These are phyloP conservation scores for Egretta garzetta DNA, from an alignment of 2,113 vertebrate genomes.

Conservation along the genomic window DNA sequence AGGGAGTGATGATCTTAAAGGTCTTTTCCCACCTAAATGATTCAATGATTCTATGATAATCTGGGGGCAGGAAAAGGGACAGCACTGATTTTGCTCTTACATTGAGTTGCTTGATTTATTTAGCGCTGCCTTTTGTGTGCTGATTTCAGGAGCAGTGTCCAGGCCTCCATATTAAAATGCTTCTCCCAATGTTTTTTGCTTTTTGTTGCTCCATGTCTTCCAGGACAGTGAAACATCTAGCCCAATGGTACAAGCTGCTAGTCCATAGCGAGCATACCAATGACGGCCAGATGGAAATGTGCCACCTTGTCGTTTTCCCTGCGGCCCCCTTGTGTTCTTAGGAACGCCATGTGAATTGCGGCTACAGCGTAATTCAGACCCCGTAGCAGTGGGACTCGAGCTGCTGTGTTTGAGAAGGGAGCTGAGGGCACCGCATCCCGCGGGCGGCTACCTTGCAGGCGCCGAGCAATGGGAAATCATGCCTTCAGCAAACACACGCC, in stretches of 20 bases:
- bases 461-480: neutral
- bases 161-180: neutral
- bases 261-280: neutral
- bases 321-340: neutral
- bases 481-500: neutral
- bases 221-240: neutral
- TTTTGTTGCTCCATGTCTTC: neutral
- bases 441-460: neutral
- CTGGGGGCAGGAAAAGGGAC: neutral
- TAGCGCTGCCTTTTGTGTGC: rapidly evolving
- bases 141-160: neutral
- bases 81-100: neutral
- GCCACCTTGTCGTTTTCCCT: neutral
- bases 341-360: neutral
- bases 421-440: neutral
- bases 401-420: neutral
- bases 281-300: neutral
- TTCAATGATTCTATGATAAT: neutral
- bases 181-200: neutral
- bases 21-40: neutral
- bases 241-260: neutral
- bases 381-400: neutral
- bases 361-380: neutral
- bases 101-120: neutral
- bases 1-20: neutral